phyloP scores from a whole-genome alignment of 1,140 invertebrate species.

The Trichonephila inaurata region DNA sequence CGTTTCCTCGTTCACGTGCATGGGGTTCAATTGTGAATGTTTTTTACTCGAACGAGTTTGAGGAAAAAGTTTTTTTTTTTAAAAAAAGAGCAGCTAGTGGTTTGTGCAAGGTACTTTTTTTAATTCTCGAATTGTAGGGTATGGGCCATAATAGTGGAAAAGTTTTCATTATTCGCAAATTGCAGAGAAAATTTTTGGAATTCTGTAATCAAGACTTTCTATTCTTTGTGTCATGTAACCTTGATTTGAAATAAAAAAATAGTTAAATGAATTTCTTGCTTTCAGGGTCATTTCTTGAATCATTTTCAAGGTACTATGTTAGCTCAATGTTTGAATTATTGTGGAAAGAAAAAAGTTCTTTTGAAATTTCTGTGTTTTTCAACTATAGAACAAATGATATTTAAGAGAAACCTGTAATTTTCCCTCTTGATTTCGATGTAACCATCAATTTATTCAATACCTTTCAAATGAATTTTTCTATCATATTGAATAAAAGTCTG shows the following conservation, averaged over 20 bases:
- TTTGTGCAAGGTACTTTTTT: background rate
- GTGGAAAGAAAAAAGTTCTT: too few relatives aligned
- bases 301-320: background rate
- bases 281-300: background rate
- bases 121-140: background rate
- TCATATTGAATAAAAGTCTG: too few relatives aligned
- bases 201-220: background rate
- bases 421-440: too few relatives aligned
- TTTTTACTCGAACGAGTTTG: background rate
- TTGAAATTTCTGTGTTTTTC: too few relatives aligned
- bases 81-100: background rate
- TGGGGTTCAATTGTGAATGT: background rate
- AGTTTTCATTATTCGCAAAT: background rate
- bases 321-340: too few relatives aligned
- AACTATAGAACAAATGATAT: too few relatives aligned
- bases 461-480: too few relatives aligned
- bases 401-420: too few relatives aligned
- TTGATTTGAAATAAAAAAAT: background rate
- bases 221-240: background rate
- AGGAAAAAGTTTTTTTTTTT: background rate
- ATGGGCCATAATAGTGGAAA: background rate
- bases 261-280: background rate
- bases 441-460: too few relatives aligned
- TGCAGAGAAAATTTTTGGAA: background rate
- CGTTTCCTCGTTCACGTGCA: background rate